Evolutionary conservation across 1,140 invertebrate species (phyloP).

Genomic region (Aphaenogaster rudis): DNA sequence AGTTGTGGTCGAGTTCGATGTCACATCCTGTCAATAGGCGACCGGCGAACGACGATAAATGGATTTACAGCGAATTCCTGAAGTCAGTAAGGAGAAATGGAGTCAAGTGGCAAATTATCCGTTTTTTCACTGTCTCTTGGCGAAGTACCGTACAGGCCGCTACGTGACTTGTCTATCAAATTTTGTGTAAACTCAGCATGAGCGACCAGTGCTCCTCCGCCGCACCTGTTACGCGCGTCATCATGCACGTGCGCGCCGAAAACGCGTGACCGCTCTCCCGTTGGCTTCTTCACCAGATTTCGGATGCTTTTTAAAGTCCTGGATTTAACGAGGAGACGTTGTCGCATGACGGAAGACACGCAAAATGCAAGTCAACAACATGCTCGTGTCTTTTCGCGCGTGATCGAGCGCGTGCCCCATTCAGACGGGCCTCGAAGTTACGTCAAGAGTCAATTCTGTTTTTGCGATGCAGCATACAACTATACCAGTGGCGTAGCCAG

Average conservation of each 20-base stretch:
- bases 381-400: background rate
- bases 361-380: conserved; percentile 4
- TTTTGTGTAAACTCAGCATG: background rate
- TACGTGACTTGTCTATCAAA: conserved; percentile 7
- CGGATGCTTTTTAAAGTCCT: background rate
- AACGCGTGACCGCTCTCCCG: background rate
- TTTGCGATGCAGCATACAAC: conserved; percentile 3
- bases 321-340: background rate
- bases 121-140: background rate
- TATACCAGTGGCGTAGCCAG: no score
- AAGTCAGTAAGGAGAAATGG: background rate
- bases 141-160: background rate
- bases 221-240: conserved; percentile 35
- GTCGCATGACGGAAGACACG: background rate
- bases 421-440: conserved; percentile 63
- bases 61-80: background rate
- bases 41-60: background rate
- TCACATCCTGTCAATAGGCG: background rate
- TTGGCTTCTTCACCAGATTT: background rate
- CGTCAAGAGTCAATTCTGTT: background rate
- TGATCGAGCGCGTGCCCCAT: conserved; percentile 48
- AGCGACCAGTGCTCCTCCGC: background rate
- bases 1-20: background rate
- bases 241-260: background rate
- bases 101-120: background rate